phyloP scores from a whole-genome alignment of 2,888 invertebrate species.

The Odontomyia ornata region DNA sequence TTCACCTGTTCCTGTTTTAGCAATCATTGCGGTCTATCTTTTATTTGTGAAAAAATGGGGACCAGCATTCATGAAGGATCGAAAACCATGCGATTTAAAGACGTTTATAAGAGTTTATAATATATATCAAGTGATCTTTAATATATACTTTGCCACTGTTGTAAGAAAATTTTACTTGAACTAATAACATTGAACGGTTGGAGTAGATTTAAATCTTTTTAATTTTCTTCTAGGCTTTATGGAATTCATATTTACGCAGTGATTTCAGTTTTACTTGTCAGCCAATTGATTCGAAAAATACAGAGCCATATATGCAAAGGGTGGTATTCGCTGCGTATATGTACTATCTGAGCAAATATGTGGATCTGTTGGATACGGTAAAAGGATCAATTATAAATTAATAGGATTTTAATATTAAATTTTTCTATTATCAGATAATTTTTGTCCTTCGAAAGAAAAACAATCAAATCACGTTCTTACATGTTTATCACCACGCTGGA shows the following conservation, averaged over 20 bases:
- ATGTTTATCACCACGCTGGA: slow-evolving; percentile 85
- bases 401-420: neutral
- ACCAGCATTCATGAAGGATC: slow-evolving; percentile 75
- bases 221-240: slow-evolving; percentile 22
- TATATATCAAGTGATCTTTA: slow-evolving; percentile 66
- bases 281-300: slow-evolving; percentile 26
- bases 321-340: slow-evolving; percentile 25
- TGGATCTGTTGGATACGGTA: slow-evolving; percentile 42
- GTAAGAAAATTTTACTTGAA: slow-evolving; percentile 48
- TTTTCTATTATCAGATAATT: slow-evolving; percentile 65
- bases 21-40: slow-evolving; percentile 70
- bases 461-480: slow-evolving; percentile 83
- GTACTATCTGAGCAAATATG: slow-evolving; percentile 37
- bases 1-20: slow-evolving; percentile 71
- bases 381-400: neutral
- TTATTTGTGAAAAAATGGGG: slow-evolving; percentile 76
- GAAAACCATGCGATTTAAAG: slow-evolving; percentile 72
- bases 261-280: slow-evolving; percentile 40
- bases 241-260: slow-evolving; percentile 33
- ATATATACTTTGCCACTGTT: slow-evolving; percentile 51
- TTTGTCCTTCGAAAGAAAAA: slow-evolving; percentile 84
- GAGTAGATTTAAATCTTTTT: too few species aligned
- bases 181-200: too few species aligned
- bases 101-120: slow-evolving; percentile 75
- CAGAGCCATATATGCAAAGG: slow-evolving; percentile 24